phyloP scores from a whole-genome alignment of 2,797 vertebrate species.

The Ammospiza maritima region DNA sequence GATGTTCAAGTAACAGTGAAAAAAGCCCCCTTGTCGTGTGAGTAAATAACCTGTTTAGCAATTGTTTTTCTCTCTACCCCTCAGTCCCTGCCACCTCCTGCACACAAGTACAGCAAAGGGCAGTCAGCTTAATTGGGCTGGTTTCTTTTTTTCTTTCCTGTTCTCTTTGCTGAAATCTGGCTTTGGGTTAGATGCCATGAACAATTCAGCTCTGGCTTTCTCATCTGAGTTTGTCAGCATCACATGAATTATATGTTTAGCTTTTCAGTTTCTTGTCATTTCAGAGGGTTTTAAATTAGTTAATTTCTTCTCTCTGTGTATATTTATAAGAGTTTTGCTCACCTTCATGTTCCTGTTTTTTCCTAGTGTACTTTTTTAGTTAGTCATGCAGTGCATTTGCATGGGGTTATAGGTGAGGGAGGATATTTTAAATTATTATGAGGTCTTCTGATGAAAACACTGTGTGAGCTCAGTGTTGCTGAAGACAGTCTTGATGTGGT shows the following conservation, averaged over 20 bases:
- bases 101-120: rapidly evolving
- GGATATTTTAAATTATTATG: background rate
- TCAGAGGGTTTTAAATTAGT: background rate
- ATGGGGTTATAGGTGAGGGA: background rate
- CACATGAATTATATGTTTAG: background rate
- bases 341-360: background rate
- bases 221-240: background rate
- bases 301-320: background rate
- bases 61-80: background rate
- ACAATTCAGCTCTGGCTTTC: background rate
- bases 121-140: background rate
- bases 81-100: background rate
- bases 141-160: background rate
- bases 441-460: background rate
- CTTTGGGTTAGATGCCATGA: background rate
- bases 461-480: background rate
- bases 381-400: background rate
- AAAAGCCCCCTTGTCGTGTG: background rate
- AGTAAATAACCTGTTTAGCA: background rate
- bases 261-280: background rate
- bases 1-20: background rate
- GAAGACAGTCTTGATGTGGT: background rate
- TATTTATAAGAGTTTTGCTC: background rate
- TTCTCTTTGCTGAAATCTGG: background rate
- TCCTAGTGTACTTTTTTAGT: background rate